Evolutionary conservation across 2,888 invertebrate genomes (phyloP).

Genomic region (Caenorhabditis uteleia): DNA sequence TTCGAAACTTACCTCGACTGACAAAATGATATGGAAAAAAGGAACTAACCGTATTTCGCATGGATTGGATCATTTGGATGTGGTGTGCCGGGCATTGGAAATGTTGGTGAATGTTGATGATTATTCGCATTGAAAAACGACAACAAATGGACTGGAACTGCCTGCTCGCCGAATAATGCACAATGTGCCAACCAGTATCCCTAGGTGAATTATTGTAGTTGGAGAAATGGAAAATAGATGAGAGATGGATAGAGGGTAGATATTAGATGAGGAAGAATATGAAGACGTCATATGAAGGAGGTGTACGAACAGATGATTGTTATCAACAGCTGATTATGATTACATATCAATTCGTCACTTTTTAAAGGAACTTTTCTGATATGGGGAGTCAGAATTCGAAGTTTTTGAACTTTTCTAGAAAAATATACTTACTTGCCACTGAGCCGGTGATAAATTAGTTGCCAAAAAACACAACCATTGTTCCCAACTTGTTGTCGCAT

Average conservation of each 20-base stretch:
- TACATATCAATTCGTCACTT: no score
- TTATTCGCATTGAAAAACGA: conserved; percentile 43
- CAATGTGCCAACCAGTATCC: conserved; percentile 47
- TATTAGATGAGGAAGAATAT: no score
- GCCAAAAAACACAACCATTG: conserved; percentile 48
- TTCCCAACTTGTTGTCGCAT: conserved; percentile 38
- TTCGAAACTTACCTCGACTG: no score
- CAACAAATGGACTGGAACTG: conserved; percentile 43
- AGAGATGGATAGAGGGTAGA: no score
- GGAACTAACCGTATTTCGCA: conserved; percentile 23
- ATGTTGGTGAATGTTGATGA: conserved; percentile 6
- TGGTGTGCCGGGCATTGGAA: conserved; percentile 5
- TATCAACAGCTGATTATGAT: no score
- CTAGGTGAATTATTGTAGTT: conserved; percentile 10
- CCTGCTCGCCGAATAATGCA: conserved; percentile 40
- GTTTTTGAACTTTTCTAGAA: no score
- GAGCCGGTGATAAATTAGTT: conserved; percentile 39
- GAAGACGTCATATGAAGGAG: no score
- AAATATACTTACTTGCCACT: conserved; percentile 45
- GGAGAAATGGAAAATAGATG: no score
- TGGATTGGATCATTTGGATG: conserved; percentile 27
- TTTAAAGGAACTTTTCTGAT: no score
- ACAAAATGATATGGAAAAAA: conserved; percentile 1
- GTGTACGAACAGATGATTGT: no score
- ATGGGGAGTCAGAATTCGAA: no score